Evolutionary conservation across 2,888 invertebrate species (phyloP).

Genomic region (Zaprionus bogoriensis): DNA sequence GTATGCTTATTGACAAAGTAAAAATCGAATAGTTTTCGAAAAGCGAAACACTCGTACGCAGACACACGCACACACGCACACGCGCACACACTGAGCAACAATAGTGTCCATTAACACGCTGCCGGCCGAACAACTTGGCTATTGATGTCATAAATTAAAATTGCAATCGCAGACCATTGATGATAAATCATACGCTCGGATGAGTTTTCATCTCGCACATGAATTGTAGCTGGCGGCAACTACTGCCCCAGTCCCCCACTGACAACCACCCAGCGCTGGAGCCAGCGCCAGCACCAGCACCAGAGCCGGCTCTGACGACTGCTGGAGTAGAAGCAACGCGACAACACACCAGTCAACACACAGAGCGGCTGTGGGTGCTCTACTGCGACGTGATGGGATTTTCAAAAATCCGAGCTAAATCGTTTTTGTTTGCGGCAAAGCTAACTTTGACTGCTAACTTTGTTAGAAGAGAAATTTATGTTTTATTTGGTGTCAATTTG

Average conservation of each 20-base stretch:
- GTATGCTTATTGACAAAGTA: conserved; percentile 21
- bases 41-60: conserved; percentile 4
- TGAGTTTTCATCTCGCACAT: conserved; percentile 69
- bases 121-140: conserved; percentile 60
- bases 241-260: conserved; percentile 4
- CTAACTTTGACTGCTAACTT: conserved; percentile 67
- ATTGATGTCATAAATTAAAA: conserved; percentile 70
- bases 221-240: conserved; percentile 64
- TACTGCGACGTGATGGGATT: conserved; percentile 67
- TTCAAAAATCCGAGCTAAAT: conserved; percentile 68
- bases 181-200: conserved; percentile 68
- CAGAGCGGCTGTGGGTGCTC: conserved; percentile 23
- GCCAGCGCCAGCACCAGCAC: background rate
- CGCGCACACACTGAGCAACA: conserved; percentile 49
- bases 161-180: conserved; percentile 70
- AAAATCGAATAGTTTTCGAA: conserved; percentile 16
- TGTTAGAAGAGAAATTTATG: conserved; percentile 67
- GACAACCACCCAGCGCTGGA: background rate
- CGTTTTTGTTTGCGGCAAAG: conserved; percentile 65
- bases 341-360: background rate
- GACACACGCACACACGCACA: conserved; percentile 6
- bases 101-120: conserved; percentile 68
- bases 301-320: background rate
- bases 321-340: conserved; percentile 3
- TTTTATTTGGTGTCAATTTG: conserved; percentile 70